phyloP scores from a whole-genome alignment of 2,797 vertebrate genomes.

The Fratercula arctica region DNA sequence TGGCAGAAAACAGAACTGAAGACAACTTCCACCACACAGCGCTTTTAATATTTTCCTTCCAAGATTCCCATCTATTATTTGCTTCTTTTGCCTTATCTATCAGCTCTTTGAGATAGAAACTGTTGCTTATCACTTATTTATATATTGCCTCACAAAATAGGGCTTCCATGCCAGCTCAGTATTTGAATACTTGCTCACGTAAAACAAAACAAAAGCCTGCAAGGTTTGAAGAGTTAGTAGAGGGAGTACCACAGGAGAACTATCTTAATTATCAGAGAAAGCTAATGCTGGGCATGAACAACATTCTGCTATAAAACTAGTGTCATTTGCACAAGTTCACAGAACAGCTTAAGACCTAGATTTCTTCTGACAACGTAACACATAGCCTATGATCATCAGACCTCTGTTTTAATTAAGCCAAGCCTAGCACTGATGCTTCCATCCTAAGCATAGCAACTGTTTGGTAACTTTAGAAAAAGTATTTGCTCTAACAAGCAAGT shows the following conservation, averaged over 20 bases:
- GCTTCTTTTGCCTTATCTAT: background rate
- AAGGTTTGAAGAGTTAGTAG: background rate
- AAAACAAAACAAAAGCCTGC: background rate
- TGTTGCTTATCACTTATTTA: background rate
- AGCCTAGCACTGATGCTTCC: background rate
- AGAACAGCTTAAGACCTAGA: background rate
- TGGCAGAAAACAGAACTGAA: background rate
- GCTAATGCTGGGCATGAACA: background rate
- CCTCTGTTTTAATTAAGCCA: background rate
- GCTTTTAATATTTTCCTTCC: background rate
- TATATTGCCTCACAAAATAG: background rate
- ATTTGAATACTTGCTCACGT: background rate
- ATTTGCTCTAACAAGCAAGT: background rate
- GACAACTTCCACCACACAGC: background rate
- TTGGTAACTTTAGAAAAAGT: background rate
- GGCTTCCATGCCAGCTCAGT: background rate
- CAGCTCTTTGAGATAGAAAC: background rate
- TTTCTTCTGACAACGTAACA: background rate
- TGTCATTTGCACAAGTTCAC: background rate
- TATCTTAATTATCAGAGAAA: background rate
- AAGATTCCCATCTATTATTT: background rate
- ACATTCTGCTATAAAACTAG: background rate
- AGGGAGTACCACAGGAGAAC: background rate
- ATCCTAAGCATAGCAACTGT: background rate
- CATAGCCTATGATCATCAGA: background rate